Base-by-base conservation (phyloP, 1,140 invertebrate species). In the Frieseomelitta varia region DNA sequence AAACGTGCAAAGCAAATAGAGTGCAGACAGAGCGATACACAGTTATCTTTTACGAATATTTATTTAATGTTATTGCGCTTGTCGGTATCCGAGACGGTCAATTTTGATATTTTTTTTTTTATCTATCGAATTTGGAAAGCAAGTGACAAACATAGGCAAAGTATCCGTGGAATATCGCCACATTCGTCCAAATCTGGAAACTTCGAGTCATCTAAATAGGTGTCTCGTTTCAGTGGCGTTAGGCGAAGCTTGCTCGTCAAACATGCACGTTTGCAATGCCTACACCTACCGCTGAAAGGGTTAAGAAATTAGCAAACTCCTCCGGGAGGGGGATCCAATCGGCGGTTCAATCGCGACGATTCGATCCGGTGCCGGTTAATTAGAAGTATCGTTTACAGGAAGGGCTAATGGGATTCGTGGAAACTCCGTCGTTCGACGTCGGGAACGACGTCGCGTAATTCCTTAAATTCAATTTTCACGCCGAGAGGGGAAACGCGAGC, bases 381-480 rank as follows among this genome's bases (percentile, higher is more conserved):
- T 56, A 61, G 24, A 61, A 30, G 74, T 63, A 61, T 76, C 74
- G 56, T 72, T 58, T 51, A 51, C 27, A 19, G 34, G 8, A 8
- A 17, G n/a, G 27, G 4, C 58, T 58, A 56, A 81, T 73, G 2
- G 71, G 58, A 81, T 75, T 81, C 69, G 27, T 75, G 24, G 81
- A 56, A 83, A 83, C 68, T 71, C 53, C 14, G 72, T 74, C 47
- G 34, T 63, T 81, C 79, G 79, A 73, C 15, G 39, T 6, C 39
- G 79, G 19, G 24, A 51, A 81, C n/a, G 58, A 67, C 6, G 69
- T 15, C n/a, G 81, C 17, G 75, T 73, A 79, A 84, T 79, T 72
- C 56, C 19, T 79, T 56, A 53, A 72, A 84, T 84, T 84, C 56
- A 73, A 84, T 84, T 67, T 63, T 71, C 63, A 55, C 65, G 12